These are phyloP conservation scores for Scartelaos histophorus DNA, from an alignment of 2,113 vertebrate genomes.

Conservation along the genomic window DNA sequence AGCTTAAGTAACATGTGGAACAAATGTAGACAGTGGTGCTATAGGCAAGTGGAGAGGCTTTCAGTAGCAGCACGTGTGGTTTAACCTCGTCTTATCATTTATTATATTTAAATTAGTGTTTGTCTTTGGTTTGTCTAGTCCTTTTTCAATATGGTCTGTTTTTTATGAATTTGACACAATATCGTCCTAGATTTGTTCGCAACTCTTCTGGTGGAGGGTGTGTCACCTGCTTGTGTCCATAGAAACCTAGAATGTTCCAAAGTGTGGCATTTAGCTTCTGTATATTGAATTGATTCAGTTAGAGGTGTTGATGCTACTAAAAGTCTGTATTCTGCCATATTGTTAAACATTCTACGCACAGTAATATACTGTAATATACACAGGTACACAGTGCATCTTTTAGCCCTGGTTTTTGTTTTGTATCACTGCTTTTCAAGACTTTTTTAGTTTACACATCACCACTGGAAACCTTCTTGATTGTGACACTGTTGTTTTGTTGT, in stretches of 20 bases:
- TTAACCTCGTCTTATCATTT: neutral
- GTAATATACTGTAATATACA: too few species aligned
- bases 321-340: too few species aligned
- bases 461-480: neutral
- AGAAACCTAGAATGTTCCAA: too few species aligned
- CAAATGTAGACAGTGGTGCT: neutral
- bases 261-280: too few species aligned
- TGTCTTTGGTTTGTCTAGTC: neutral
- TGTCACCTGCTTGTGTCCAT: too few species aligned
- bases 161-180: too few species aligned
- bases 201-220: too few species aligned
- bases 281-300: too few species aligned
- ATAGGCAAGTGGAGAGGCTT: neutral
- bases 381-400: neutral
- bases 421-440: neutral
- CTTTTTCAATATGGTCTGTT: neutral
- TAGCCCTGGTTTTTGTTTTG: neutral
- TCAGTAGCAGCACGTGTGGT: neutral
- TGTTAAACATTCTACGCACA: too few species aligned
- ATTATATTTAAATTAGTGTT: neutral
- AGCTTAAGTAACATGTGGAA: neutral
- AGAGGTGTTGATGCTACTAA: too few species aligned
- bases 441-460: neutral
- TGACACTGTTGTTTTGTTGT: conserved; percentile 11
- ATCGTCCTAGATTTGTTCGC: neutral